Percentiles rank a stretch among this genome's conserved stretches.
These are phyloP conservation scores for Medauroidea extradentata DNA, from an alignment of 1,140 invertebrate genomes.

Conservation along the genomic window DNA sequence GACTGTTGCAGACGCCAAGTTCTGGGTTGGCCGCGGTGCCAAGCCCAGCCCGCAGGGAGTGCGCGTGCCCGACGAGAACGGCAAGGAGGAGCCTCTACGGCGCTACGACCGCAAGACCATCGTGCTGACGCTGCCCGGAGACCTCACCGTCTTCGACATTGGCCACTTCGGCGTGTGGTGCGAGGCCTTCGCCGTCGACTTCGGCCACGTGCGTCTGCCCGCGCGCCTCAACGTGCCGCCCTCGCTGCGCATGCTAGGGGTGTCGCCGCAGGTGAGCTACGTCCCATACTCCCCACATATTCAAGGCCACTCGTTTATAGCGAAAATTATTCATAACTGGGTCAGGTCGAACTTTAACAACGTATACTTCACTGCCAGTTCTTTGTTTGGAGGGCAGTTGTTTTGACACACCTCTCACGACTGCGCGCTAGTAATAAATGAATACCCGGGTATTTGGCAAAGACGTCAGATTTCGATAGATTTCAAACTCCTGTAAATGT, in stretches of 20 bases:
- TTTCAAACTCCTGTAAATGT: too few species aligned
- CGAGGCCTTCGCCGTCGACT: constrained; percentile 84
- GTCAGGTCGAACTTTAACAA: too few species aligned
- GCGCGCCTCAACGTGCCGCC: constrained; percentile 75
- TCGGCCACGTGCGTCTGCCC: constrained; percentile 78
- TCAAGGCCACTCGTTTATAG: too few species aligned
- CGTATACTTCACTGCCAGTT: too few species aligned
- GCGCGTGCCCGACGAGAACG: constrained; percentile 83
- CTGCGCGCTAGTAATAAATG: too few species aligned
- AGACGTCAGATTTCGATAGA: too few species aligned
- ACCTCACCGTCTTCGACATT: constrained; percentile 76
- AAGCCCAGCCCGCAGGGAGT: constrained; percentile 74
- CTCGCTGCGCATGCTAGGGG: constrained; percentile 86
- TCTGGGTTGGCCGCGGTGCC: constrained; percentile 80
- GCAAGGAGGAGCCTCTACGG: constrained; percentile 70
- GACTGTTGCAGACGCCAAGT: constrained; percentile 65
- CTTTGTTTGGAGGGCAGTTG: too few species aligned
- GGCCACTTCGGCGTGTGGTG: constrained; percentile 85
- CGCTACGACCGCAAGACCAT: constrained; percentile 80
- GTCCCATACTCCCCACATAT: too few species aligned
- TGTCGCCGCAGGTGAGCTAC: constrained; percentile 82
- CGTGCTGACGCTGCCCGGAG: constrained; percentile 76
- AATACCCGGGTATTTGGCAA: too few species aligned
- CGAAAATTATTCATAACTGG: too few species aligned
- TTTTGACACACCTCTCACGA: too few species aligned